Conservation (phyloP, 2,888 invertebrate species). For the Emmelina monodactyla region DNA sequence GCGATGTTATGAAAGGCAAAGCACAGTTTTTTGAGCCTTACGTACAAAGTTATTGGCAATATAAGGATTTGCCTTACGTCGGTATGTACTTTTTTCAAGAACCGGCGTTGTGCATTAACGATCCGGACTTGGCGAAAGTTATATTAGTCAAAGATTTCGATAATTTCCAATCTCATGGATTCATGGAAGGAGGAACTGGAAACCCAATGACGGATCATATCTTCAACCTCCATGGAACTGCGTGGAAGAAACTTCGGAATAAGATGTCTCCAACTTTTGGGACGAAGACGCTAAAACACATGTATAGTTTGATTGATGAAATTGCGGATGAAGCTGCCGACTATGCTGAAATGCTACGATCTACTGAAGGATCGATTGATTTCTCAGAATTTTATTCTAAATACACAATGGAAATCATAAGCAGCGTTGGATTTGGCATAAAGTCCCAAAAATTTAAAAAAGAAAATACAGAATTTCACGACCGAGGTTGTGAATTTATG, state of each 20-base stretch:
- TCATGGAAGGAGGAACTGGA: slow-evolving; percentile 65
- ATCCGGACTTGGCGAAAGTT: slow-evolving; percentile 67
- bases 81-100: slow-evolving; percentile 71
- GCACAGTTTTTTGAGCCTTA: slow-evolving; percentile 69
- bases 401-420: slow-evolving; percentile 69
- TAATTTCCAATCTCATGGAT: slow-evolving; percentile 71
- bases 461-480: slow-evolving; percentile 60
- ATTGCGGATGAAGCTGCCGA: slow-evolving; percentile 60
- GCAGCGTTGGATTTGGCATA: slow-evolving; percentile 69
- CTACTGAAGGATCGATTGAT: slow-evolving; percentile 43
- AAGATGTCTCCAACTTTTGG: slow-evolving; percentile 74
- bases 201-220: slow-evolving; percentile 70
- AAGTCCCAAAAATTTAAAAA: slow-evolving; percentile 66
- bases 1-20: slow-evolving; percentile 57
- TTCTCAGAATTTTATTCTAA: slow-evolving; percentile 65
- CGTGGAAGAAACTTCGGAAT: slow-evolving; percentile 69
- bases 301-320: slow-evolving; percentile 67
- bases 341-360: slow-evolving; percentile 34
- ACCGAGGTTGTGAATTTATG: slow-evolving; percentile 50
- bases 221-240: slow-evolving; percentile 62
- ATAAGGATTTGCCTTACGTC: slow-evolving; percentile 53
- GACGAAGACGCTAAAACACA: slow-evolving; percentile 70
- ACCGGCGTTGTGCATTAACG: slow-evolving; percentile 69
- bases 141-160: slow-evolving; percentile 70
- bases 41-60: slow-evolving; percentile 63